Conservation (phyloP, 1,140 invertebrate species). For the Macrobrachium rosenbergii region DNA sequence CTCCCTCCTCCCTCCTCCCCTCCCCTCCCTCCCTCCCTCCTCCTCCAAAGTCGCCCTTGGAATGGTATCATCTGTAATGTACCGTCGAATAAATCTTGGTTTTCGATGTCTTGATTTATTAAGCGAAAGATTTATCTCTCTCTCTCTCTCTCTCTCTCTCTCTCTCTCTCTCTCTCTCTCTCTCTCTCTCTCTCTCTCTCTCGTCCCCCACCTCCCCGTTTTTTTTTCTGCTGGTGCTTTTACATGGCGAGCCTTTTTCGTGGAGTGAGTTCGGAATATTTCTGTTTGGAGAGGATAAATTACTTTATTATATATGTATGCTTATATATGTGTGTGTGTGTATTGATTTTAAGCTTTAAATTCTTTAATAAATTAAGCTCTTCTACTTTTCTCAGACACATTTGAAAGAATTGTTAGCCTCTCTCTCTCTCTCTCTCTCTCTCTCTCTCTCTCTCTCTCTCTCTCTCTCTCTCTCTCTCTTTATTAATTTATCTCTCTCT, state of each 20-base stretch:
- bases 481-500: no score
- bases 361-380: background rate
- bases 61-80: no score
- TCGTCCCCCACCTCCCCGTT: no score
- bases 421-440: background rate
- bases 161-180: no score
- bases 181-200: no score
- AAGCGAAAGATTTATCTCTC: no score
- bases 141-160: no score
- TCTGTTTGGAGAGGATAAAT: background rate
- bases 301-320: background rate
- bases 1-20: background rate
- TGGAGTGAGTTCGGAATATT: no score
- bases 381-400: background rate
- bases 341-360: background rate
- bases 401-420: background rate
- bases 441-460: background rate
- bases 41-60: background rate
- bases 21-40: background rate
- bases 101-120: no score
- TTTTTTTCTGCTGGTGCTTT: no score
- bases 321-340: background rate
- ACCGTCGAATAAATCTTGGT: no score
- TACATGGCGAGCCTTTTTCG: no score
- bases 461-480: background rate